Evolutionary conservation across 2,113 vertebrate species (phyloP).

Genomic region (Uropsilus gracilis): DNA sequence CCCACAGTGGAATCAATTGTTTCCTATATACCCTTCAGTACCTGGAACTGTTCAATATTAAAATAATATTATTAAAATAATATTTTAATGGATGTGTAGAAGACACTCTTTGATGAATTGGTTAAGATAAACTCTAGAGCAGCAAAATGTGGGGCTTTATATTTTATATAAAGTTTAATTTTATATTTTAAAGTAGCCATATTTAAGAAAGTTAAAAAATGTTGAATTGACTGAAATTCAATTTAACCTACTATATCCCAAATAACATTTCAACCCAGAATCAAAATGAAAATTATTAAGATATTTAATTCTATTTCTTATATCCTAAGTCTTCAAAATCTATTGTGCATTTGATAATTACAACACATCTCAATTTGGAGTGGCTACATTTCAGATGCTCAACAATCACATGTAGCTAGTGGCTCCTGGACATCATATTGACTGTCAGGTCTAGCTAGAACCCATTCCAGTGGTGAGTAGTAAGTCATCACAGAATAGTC

Average conservation of each 20-base stretch:
- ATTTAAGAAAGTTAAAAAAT: neutral
- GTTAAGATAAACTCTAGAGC: neutral
- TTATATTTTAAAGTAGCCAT: neutral
- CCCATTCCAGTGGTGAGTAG: neutral
- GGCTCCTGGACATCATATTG: neutral
- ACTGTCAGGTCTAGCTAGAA: neutral
- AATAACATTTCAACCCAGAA: neutral
- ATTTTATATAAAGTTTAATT: no score
- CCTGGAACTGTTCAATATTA: neutral
- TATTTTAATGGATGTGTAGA: neutral
- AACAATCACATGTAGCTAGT: neutral
- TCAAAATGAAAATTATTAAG: neutral
- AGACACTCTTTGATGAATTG: neutral
- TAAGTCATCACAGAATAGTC: neutral
- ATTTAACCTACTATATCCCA: neutral
- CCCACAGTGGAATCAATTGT: neutral
- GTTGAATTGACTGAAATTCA: neutral
- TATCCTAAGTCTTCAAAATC: neutral
- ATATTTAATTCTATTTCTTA: neutral
- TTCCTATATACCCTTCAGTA: neutral
- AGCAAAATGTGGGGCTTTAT: neutral
- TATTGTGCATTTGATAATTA: neutral
- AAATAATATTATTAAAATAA: no score
- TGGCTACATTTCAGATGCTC: neutral
- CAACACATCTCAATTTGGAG: neutral